Evolutionary conservation across 1,140 invertebrate genomes (phyloP).

Genomic region (Drosophila subobscura): DNA sequence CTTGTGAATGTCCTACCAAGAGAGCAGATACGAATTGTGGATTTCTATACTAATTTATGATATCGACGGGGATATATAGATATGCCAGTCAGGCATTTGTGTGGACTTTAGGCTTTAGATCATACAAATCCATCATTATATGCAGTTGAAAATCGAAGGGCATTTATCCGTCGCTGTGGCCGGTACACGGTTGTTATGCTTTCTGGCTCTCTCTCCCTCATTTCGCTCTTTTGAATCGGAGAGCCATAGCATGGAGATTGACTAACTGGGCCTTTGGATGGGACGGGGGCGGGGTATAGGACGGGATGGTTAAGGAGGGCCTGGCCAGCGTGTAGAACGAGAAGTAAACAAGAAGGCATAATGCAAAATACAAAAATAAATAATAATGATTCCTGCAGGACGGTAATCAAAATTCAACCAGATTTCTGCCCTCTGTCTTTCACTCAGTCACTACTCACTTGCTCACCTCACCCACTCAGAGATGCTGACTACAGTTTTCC

Average conservation of each 20-base stretch:
- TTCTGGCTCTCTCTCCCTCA: too few species aligned
- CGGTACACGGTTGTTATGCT: too few species aligned
- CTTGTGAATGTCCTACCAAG: not conserved
- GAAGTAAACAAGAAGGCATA: slow-evolving; percentile 48
- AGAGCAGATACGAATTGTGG: not conserved
- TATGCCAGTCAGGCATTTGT: too few species aligned
- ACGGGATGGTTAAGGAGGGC: not conserved
- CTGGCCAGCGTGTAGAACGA: slow-evolving; percentile 27
- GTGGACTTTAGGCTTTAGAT: too few species aligned
- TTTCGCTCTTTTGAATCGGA: too few species aligned
- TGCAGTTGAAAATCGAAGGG: too few species aligned
- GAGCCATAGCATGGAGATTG: not conserved
- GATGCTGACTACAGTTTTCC: slow-evolving; percentile 19
- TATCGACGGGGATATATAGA: too few species aligned
- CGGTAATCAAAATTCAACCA: too few species aligned
- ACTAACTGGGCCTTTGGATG: not conserved
- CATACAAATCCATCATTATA: too few species aligned
- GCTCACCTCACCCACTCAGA: slow-evolving; percentile 2
- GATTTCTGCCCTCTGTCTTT: slow-evolving; percentile 9
- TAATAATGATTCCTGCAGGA: not conserved
- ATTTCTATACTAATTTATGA: too few species aligned
- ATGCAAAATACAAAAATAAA: slow-evolving; percentile 13
- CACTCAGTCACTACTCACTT: not conserved
- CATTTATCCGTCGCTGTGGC: too few species aligned
- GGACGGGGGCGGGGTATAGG: not conserved